These are phyloP conservation scores for Aspidiotus destructor DNA, from an alignment of 2,888 invertebrate species.

Conservation along the genomic window DNA sequence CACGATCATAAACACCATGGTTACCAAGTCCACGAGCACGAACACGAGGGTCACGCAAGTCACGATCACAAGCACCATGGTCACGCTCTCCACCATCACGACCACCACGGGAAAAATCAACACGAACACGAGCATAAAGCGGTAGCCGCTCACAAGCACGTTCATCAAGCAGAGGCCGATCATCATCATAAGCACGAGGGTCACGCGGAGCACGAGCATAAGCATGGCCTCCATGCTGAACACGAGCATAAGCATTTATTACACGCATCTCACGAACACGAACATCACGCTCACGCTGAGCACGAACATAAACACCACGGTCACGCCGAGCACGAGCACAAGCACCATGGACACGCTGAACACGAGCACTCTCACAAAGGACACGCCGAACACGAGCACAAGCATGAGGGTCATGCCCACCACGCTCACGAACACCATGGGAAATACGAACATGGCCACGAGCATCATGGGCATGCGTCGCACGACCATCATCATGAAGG, in stretches of 20 bases:
- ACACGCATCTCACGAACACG: conserved; percentile 32
- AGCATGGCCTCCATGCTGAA: conserved; percentile 26
- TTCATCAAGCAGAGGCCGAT: too few relatives aligned
- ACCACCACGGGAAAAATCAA: conserved; percentile 31
- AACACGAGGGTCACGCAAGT: conserved; percentile 34
- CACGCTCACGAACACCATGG: conserved; percentile 37
- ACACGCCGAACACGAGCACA: background rate
- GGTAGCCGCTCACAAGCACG: too few relatives aligned
- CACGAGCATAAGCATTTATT: conserved; percentile 34
- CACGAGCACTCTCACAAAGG: conserved; percentile 35
- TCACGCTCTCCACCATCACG: conserved; percentile 32
- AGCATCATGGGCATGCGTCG: conserved; percentile 36
- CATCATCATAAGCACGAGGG: too few relatives aligned
- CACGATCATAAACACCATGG: conserved; percentile 35
- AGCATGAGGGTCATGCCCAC: conserved; percentile 31
- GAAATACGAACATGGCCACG: background rate
- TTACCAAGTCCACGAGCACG: conserved; percentile 33
- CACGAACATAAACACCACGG: conserved; percentile 35
- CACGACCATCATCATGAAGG: conserved; percentile 38
- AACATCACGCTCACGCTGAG: conserved; percentile 35
- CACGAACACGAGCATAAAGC: too few relatives aligned
- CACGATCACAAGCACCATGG: conserved; percentile 35
- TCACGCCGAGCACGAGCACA: conserved; percentile 34
- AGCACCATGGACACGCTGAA: conserved; percentile 34
- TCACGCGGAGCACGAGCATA: conserved; percentile 35